A percentile compares a stretch with the other conserved stretches of the same genome.
Conservation (phyloP, 1,140 invertebrate genomes). For the Drosophila nannoptera region DNA sequence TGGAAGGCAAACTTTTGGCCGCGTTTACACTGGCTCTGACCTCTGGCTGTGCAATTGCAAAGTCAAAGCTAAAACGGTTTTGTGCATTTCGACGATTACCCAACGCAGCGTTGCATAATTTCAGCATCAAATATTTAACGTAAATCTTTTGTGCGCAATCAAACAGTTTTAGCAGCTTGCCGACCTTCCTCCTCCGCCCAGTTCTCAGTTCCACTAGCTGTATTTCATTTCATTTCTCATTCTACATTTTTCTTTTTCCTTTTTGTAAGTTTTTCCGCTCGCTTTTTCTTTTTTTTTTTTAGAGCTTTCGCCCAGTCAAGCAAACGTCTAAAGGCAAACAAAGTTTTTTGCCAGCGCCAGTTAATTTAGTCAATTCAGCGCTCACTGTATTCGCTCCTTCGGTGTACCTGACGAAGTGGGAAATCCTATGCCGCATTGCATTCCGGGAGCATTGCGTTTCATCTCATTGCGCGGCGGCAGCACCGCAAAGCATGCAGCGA, state of each 20-base stretch:
- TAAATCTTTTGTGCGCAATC: constrained; percentile 70
- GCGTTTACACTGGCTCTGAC: constrained; percentile 15
- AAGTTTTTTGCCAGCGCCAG: constrained; percentile 62
- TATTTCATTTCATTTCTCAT: constrained; percentile 18
- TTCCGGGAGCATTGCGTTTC: constrained; percentile 58
- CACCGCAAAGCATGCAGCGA: constrained; percentile 34
- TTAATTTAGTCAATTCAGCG: constrained; percentile 75
- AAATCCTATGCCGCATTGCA: constrained; percentile 37
- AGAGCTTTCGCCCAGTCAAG: constrained; percentile 26
- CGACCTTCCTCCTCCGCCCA: constrained; percentile 15
- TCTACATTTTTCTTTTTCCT: neutral
- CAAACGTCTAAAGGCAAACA: constrained; percentile 66
- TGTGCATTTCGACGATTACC: constrained; percentile 67
- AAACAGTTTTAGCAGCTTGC: constrained; percentile 46
- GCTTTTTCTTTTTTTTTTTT: neutral
- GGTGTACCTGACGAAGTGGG: constrained; percentile 5
- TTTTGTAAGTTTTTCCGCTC: neutral
- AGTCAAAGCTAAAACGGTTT: constrained; percentile 41
- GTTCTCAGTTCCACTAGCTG: constrained; percentile 26
- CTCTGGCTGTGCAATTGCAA: constrained; percentile 20
- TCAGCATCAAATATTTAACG: constrained; percentile 73
- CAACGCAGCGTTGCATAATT: constrained; percentile 74
- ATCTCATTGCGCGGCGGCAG: constrained; percentile 39
- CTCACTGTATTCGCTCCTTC: constrained; percentile 8
- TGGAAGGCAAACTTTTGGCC: constrained; percentile 1